These are phyloP conservation scores for Escarpia spicata DNA, from an alignment of 2,888 invertebrate genomes.

Conservation along the genomic window DNA sequence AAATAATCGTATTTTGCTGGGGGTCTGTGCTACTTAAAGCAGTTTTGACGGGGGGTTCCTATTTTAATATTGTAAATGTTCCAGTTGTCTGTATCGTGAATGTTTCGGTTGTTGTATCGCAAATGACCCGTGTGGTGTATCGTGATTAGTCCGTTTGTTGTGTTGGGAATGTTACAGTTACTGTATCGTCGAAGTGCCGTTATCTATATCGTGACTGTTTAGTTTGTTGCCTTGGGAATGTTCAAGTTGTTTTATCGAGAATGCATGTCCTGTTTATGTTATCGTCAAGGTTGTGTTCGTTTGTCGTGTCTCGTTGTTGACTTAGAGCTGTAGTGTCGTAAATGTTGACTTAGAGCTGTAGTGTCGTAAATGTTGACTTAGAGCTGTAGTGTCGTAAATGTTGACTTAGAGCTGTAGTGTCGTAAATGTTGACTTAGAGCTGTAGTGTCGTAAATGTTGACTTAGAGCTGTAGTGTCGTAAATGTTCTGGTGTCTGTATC, in stretches of 20 bases:
- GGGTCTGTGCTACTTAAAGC: neutral
- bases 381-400: neutral
- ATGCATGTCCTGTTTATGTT: neutral
- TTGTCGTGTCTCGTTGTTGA: neutral
- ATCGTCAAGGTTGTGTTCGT: neutral
- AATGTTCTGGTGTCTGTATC: neutral
- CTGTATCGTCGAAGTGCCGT: neutral
- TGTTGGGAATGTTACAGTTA: neutral
- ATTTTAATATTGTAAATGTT: neutral
- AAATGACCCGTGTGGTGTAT: neutral
- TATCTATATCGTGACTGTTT: neutral
- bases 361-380: neutral
- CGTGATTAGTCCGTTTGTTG: neutral
- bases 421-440: neutral
- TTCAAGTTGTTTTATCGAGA: neutral
- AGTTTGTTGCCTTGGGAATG: neutral
- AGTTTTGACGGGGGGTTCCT: neutral
- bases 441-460: neutral
- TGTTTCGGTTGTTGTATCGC: neutral
- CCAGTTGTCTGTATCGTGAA: neutral
- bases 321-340: neutral
- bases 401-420: neutral
- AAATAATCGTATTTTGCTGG: neutral
- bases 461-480: neutral
- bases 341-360: too few species aligned